Evolutionary conservation across 2,888 invertebrate species (phyloP).

Genomic region (Pseudoips prasinana): DNA sequence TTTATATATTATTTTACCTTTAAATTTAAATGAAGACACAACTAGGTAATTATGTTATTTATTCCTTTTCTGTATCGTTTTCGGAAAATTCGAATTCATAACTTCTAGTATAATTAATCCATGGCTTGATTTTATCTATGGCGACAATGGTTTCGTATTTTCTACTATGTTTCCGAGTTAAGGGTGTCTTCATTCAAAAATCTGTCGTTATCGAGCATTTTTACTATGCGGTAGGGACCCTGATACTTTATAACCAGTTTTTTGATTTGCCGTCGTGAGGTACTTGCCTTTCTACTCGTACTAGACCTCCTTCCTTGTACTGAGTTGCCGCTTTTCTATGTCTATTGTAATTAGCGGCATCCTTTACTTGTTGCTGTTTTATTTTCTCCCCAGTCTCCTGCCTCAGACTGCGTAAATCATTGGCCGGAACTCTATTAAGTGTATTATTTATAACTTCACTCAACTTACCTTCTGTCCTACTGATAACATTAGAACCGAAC

Average conservation of each 20-base stretch:
- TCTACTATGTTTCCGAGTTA: too few species aligned
- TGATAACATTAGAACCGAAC: neutral
- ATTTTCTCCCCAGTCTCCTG: neutral
- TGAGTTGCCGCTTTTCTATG: neutral
- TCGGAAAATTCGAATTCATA: too few species aligned
- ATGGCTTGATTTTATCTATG: neutral
- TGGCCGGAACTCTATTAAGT: neutral
- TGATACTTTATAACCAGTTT: constrained; percentile 2
- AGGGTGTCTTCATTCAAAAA: too few species aligned
- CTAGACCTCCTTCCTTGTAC: too few species aligned
- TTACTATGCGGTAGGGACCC: constrained; percentile 2
- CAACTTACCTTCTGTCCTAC: neutral
- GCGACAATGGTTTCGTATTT: neutral
- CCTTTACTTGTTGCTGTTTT: constrained; percentile 1
- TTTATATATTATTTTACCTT: too few species aligned
- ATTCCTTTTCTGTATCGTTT: too few species aligned
- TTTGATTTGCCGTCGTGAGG: constrained; percentile 3
- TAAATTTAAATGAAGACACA: too few species aligned
- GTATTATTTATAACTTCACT: neutral
- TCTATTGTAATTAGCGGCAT: neutral
- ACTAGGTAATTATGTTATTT: too few species aligned
- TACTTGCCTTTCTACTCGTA: too few species aligned
- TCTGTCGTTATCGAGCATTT: constrained; percentile 1
- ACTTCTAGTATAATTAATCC: neutral
- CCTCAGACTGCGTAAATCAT: neutral